phyloP scores from a whole-genome alignment of 2,113 vertebrate genomes.

The Bos javanicus region DNA sequence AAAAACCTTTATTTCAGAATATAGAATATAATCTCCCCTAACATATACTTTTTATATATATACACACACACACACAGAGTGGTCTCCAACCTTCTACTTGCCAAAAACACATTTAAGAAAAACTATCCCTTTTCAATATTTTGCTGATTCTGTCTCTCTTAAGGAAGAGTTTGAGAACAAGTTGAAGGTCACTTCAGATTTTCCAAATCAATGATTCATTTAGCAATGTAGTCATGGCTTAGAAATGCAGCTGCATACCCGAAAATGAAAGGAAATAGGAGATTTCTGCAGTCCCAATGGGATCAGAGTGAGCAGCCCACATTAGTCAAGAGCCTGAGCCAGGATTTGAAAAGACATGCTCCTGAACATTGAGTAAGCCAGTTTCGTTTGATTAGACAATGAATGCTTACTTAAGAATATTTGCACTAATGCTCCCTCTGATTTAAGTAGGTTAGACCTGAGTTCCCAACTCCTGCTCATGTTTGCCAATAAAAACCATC shows the following conservation, averaged over 20 bases:
- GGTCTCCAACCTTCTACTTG: neutral
- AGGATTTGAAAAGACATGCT: constrained; percentile 71
- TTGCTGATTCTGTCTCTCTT: constrained; percentile 62
- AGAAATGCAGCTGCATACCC: constrained; percentile 46
- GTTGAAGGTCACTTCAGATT: constrained; percentile 67
- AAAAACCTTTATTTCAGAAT: neutral
- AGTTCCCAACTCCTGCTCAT: constrained; percentile 19
- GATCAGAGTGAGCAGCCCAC: constrained; percentile 40
- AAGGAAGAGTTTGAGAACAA: constrained; percentile 61
- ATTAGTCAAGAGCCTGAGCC: constrained; percentile 55
- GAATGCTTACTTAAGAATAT: constrained; percentile 69
- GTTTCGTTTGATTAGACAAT: constrained; percentile 67
- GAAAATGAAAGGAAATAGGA: constrained; percentile 67
- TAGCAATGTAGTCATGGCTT: constrained; percentile 65
- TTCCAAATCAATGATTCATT: constrained; percentile 74
- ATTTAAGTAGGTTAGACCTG: constrained; percentile 34
- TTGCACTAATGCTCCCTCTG: constrained; percentile 54
- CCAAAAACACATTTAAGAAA: neutral
- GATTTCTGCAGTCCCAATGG: constrained; percentile 50
- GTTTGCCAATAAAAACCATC: constrained; percentile 39
- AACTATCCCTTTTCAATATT: constrained; percentile 20
- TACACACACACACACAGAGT: neutral
- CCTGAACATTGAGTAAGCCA: constrained; percentile 50
- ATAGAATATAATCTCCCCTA: neutral
- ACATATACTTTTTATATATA: neutral